A percentile compares a stretch with the other conserved stretches of the same genome.
These are phyloP conservation scores for Lepidurus arcticus DNA, from an alignment of 1,140 invertebrate species.

Conservation along the genomic window DNA sequence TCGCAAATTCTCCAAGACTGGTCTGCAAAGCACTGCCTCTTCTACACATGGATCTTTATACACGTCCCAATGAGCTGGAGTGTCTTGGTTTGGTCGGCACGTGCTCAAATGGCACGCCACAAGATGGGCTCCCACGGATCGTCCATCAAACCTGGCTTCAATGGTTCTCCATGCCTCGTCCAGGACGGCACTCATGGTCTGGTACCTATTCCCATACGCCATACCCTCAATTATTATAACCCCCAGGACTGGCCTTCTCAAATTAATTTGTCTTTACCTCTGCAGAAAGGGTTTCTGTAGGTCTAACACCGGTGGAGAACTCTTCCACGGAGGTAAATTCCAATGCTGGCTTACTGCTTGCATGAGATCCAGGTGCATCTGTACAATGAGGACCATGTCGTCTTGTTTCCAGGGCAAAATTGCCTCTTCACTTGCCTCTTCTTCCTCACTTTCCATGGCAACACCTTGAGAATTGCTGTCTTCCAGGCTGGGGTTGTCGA, in stretches of 20 bases:
- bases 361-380: slow-evolving; percentile 25
- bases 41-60: slow-evolving; percentile 77
- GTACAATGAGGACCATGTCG: slow-evolving; percentile 14
- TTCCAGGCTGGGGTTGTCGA: neutral
- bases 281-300: neutral
- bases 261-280: neutral
- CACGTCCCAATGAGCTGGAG: slow-evolving; percentile 59
- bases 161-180: neutral
- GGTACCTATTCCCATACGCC: neutral
- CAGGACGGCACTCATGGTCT: neutral
- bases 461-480: neutral
- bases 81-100: slow-evolving; percentile 1
- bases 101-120: slow-evolving; percentile 10
- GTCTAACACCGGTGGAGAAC: neutral
- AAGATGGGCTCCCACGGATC: neutral
- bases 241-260: neutral
- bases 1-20: slow-evolving; percentile 59
- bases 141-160: neutral
- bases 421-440: neutral
- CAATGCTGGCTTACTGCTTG: neutral
- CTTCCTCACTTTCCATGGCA: neutral
- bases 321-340: neutral
- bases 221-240: neutral
- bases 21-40: slow-evolving; percentile 65
- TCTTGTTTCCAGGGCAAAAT: neutral